Base-by-base conservation (phyloP, 2,797 vertebrate species). In the Podarcis lilfordi region DNA sequence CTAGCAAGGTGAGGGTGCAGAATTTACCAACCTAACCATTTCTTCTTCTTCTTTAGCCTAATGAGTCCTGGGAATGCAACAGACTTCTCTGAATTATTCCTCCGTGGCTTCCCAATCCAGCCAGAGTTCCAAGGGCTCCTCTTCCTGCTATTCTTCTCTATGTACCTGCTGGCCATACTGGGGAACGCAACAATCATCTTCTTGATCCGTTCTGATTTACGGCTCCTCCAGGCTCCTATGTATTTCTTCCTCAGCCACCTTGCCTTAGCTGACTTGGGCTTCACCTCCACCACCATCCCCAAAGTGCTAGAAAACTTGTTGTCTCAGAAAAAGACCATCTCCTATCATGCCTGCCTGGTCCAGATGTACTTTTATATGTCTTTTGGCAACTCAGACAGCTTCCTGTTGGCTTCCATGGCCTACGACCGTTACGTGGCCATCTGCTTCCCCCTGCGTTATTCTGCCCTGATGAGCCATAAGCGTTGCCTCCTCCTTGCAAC, bases 271-370 rank as follows among this genome's bases (percentile, higher is more conserved):
- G 95, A 95, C 66, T 93, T 95, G 40, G 91, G 94, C 32, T 95
- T 94, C 61, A 92, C 93, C 8, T 93, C 94, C 11, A 91, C 92
- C 71, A 94, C 84, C 0, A 84, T 94, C 32, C 95, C 94, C 69
- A 95, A 94, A 72, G 91, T 95, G 93, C 84, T 96, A 15, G 89
- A 92, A n/a, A 93, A 93, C 72, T 91, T 95, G 37, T 88, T 94
- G 45, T 93, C 93, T 27, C 64, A 91, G 40, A 90, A 89, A 4
- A 94, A 92, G 84, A 5, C 71, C 9, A 95, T 96, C 89, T 93
- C 92, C 59, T 95, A 93, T 59, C 29, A 82, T 37, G 91, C 90
- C 8, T 95, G 94, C 11, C 80, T 94, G 82, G 61, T 82, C 11
- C 95, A 96, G 68, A 92, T 92, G 71, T 95, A 93, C 84, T 95